phyloP scores from a whole-genome alignment of 2,113 vertebrate genomes.

The Pristiophorus japonicus region DNA sequence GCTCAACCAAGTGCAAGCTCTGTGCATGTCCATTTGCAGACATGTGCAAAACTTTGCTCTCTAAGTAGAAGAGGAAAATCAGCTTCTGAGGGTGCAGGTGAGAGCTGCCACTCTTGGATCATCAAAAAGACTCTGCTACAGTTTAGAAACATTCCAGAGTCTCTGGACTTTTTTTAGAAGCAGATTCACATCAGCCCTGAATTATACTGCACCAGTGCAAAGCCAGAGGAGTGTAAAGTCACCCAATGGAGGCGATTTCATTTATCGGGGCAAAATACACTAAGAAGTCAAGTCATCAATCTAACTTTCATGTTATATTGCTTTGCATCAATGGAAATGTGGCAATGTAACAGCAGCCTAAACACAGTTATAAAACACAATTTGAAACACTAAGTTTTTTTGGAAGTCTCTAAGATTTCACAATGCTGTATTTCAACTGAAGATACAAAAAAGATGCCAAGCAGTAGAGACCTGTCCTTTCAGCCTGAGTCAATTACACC shows the following conservation, averaged over 20 bases:
- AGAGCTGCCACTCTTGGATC: neutral
- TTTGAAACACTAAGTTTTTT: neutral
- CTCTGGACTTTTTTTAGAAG: neutral
- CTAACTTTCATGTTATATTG: neutral
- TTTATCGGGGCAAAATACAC: neutral
- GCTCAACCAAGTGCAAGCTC: neutral
- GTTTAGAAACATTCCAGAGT: neutral
- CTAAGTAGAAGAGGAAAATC: neutral
- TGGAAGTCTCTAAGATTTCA: neutral
- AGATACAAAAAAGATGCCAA: conserved; percentile 33
- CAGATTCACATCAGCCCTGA: too few relatives aligned
- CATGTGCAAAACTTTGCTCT: neutral
- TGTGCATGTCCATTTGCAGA: neutral
- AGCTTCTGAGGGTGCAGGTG: neutral
- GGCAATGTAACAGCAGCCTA: neutral
- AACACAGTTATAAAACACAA: neutral
- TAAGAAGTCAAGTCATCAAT: neutral
- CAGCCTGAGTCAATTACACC: conserved; percentile 27
- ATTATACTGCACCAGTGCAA: neutral
- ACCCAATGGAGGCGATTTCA: neutral
- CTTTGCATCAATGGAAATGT: neutral
- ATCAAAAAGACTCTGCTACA: neutral
- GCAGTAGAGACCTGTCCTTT: conserved; percentile 30
- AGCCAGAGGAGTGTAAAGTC: neutral
- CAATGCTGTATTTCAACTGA: neutral